Conservation (phyloP, 2,113 vertebrate species). For the Triplophysa dalaica region DNA sequence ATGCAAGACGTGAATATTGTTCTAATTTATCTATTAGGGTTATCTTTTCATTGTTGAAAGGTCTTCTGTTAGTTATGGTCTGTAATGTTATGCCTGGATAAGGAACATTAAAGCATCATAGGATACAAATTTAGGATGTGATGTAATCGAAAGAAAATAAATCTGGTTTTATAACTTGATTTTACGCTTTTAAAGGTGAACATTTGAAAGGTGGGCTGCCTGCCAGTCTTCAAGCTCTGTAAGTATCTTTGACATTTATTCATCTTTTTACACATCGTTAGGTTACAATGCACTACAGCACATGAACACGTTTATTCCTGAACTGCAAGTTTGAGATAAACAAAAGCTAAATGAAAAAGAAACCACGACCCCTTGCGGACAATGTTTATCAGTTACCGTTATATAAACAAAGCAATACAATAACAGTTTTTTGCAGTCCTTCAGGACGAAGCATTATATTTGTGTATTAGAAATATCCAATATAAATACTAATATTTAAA, state of each 20-base stretch:
- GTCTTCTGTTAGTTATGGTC: neutral
- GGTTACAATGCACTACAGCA: too few relatives aligned
- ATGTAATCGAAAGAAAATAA: neutral
- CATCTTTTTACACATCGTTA: too few relatives aligned
- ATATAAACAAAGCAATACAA: slow-evolving; percentile 2
- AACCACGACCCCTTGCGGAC: slow-evolving; percentile 31
- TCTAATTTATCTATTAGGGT: slow-evolving; percentile 7
- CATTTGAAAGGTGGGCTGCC: neutral
- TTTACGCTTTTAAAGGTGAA: neutral
- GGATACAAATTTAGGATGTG: neutral
- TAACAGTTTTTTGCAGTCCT: neutral
- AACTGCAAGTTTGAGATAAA: neutral
- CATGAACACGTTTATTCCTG: neutral
- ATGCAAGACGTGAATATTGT: slow-evolving; percentile 17
- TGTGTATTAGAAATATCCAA: neutral
- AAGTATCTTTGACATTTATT: neutral
- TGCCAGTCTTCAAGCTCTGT: neutral
- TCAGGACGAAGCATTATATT: neutral
- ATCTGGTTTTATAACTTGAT: neutral
- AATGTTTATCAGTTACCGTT: neutral
- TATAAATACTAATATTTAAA: neutral
- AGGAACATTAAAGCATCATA: neutral
- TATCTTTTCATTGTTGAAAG: slow-evolving; percentile 1
- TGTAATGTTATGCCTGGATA: slow-evolving; percentile 1
- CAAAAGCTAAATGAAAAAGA: neutral